These are phyloP conservation scores for Tylochromis polylepis DNA, from an alignment of 2,113 vertebrate species.

Conservation along the genomic window DNA sequence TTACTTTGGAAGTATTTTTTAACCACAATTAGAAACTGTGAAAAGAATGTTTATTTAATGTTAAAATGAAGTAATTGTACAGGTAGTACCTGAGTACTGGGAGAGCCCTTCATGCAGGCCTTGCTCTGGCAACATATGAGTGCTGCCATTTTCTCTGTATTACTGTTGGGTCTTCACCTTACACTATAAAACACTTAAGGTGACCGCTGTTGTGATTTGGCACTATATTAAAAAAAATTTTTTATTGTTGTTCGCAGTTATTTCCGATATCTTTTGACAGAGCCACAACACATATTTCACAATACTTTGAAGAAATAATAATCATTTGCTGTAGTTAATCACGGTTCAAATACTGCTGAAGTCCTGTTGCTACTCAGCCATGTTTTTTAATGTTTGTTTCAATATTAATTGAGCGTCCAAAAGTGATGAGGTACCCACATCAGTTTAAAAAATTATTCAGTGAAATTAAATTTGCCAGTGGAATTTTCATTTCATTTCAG, in stretches of 20 bases:
- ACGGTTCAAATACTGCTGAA: neutral
- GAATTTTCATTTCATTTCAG: neutral
- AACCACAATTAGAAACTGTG: neutral
- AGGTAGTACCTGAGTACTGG: neutral
- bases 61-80: fast-evolving
- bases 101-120: neutral
- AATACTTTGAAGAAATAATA: neutral
- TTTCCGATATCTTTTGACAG: too few species aligned
- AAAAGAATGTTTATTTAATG: neutral
- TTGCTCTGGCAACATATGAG: neutral
- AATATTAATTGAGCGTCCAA: neutral
- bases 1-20: neutral
- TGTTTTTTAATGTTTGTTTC: neutral
- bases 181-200: neutral
- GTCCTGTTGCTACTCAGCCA: neutral
- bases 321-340: neutral
- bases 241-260: too few species aligned
- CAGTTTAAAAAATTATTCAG: neutral
- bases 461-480: neutral
- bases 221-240: too few species aligned
- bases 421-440: neutral
- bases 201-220: fast-evolving
- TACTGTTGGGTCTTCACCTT: neutral
- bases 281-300: neutral
- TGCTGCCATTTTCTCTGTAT: neutral